Conservation (phyloP, 1,140 invertebrate genomes). For the Cydia amplana region DNA sequence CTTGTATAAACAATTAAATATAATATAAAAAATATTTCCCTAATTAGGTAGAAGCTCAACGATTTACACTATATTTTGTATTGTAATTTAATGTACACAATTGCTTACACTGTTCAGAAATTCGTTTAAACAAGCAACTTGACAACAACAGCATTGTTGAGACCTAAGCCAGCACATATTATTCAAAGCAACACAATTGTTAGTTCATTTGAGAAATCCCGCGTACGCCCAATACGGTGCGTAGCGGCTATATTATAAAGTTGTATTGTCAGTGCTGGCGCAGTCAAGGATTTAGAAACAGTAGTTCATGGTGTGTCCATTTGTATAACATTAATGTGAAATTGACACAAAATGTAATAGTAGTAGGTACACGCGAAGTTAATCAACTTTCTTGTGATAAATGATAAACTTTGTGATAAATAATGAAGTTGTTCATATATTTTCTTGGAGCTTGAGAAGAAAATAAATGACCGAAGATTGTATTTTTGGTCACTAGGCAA, state of each 20-base stretch:
- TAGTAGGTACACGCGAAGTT: too few species aligned
- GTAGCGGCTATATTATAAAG: slow-evolving; percentile 22
- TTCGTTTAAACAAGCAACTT: slow-evolving; percentile 5
- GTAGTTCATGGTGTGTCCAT: neutral
- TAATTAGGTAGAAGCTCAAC: too few species aligned
- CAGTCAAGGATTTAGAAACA: neutral
- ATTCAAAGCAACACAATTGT: slow-evolving; percentile 31
- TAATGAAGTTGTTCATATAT: too few species aligned
- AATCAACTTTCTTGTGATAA: too few species aligned
- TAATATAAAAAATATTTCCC: too few species aligned
- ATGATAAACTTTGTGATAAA: too few species aligned
- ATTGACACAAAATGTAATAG: too few species aligned
- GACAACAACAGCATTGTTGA: slow-evolving; percentile 14
- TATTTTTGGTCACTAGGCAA: too few species aligned
- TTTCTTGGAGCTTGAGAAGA: too few species aligned
- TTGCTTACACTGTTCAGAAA: neutral
- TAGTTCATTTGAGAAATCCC: slow-evolving; percentile 29
- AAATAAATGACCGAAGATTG: too few species aligned
- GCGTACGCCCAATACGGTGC: slow-evolving; percentile 28
- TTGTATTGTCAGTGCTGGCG: slow-evolving; percentile 17
- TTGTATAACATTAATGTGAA: too few species aligned
- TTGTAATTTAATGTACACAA: neutral
- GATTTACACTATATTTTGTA: neutral
- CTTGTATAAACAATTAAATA: too few species aligned
- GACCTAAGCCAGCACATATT: slow-evolving; percentile 22